Percentiles rank a stretch among this genome's conserved stretches.
phyloP scores from a whole-genome alignment of 2,113 vertebrate genomes.

The Planiliza haematocheilus region DNA sequence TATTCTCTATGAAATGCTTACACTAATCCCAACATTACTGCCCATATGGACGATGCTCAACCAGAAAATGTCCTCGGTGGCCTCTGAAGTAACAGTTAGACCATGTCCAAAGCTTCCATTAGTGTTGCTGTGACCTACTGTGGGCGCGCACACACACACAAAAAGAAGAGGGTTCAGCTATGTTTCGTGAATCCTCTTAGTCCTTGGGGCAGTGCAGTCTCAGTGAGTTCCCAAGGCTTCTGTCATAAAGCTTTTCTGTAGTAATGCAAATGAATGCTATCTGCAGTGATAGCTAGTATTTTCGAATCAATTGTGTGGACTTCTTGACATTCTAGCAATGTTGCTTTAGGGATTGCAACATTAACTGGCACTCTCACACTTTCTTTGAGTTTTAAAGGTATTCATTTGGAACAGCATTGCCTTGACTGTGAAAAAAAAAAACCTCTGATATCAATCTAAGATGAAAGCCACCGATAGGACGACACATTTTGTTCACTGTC shows the following conservation, averaged over 20 bases:
- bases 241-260: neutral
- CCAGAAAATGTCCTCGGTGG: constrained; percentile 27
- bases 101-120: constrained; percentile 27
- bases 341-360: too few species aligned
- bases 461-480: too few species aligned
- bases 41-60: constrained; percentile 5
- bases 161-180: constrained; percentile 5
- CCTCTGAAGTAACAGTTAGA: constrained; percentile 19
- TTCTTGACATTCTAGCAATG: too few species aligned
- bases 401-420: too few species aligned
- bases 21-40: constrained; percentile 37
- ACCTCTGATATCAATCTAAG: too few species aligned
- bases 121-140: constrained; percentile 20
- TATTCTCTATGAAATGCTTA: constrained; percentile 15
- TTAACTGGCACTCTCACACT: too few species aligned
- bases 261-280: neutral
- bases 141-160: neutral
- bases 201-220: neutral
- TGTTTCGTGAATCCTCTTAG: constrained; percentile 22
- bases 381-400: too few species aligned
- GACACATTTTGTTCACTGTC: too few species aligned
- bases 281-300: too few species aligned
- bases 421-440: too few species aligned
- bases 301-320: too few species aligned
- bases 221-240: neutral